Base-by-base conservation (phyloP, 2,113 vertebrate species). In the Tragulus kanchil region DNA sequence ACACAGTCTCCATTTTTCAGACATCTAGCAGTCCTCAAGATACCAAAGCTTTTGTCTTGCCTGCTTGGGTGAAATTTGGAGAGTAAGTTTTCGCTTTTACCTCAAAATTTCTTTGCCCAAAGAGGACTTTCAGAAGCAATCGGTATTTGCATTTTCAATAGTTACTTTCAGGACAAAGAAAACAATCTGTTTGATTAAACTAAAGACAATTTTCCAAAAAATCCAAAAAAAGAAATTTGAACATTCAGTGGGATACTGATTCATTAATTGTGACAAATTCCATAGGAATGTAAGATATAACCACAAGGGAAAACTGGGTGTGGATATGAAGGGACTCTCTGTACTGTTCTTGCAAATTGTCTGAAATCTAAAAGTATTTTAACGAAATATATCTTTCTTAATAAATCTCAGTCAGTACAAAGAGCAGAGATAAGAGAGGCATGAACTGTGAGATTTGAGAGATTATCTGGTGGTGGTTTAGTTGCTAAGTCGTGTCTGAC, bases 141-240 rank as follows among this genome's bases (percentile, higher is more conserved):
- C 1, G 25, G 12, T n/a, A 95, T 77, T 85, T 77, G 1, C 52
- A 77, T 26, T 97, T 92, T 89, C 64, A 23, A 36, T 21, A 2
- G 23, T 67, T 81, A 56, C 50, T 89, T 84, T 86, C n/a, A 69
- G 81, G 81, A n/a, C 15, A 89, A 97, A 19, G 42, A 90, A 90
- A 86, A 1, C 36, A 1, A 19, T 79, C 19, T 5, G 28, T 45
- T 75, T 78, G 61, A 83, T 75, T 73, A 89, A 87, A 79, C 50
- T 88, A 5, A 89, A 81, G 82, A 36, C 58, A 36, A 58, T 89
- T 88, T 67, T 45, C 17, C 3, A 71, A 71, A 42, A 45, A 36
- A 36, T 14, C 17, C 36, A 2, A 14, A 23, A 81, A 48, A 83
- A 67, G 36, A n/a, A 62, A 2, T 48, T 88, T 54, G 59, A 82